Conservation (phyloP, 1,140 invertebrate genomes). For the Drosophila mojavensis region DNA sequence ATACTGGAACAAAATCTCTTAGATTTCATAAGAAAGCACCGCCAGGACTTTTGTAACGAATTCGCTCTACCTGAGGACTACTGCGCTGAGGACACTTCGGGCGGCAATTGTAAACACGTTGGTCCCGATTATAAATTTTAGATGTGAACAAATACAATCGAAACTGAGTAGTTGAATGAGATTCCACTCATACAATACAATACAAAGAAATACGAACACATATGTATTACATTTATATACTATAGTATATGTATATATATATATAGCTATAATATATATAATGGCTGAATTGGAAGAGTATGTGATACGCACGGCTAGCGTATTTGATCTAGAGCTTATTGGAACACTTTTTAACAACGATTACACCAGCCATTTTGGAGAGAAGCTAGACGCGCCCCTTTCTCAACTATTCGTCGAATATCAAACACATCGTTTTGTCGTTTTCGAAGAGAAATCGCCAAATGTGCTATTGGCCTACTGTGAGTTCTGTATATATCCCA, state of each 20-base stretch:
- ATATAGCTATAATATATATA: neutral
- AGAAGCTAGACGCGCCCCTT: conserved; percentile 28
- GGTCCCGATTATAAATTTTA: too few species aligned
- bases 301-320: conserved; percentile 32
- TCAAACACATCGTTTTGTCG: conserved; percentile 51
- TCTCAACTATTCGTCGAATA: conserved; percentile 32
- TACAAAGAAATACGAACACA: too few species aligned
- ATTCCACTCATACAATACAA: too few species aligned
- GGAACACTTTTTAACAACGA: conserved; percentile 23
- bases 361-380: conserved; percentile 28
- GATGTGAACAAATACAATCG: too few species aligned
- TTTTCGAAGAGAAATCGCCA: neutral
- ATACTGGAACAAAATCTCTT: conserved; percentile 56
- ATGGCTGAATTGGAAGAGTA: conserved; percentile 28
- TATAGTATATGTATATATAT: too few species aligned
- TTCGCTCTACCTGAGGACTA: conserved; percentile 74
- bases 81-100: neutral
- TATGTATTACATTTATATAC: too few species aligned
- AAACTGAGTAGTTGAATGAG: too few species aligned
- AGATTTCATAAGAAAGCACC: conserved; percentile 51
- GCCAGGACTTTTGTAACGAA: conserved; percentile 49
- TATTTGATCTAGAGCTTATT: conserved; percentile 27
- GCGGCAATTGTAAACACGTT: too few species aligned
- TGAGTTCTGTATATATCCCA: conserved; percentile 58
- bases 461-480: conserved; percentile 33